Conservation (phyloP, 2,113 vertebrate genomes). For the Neogobius melanostomus region DNA sequence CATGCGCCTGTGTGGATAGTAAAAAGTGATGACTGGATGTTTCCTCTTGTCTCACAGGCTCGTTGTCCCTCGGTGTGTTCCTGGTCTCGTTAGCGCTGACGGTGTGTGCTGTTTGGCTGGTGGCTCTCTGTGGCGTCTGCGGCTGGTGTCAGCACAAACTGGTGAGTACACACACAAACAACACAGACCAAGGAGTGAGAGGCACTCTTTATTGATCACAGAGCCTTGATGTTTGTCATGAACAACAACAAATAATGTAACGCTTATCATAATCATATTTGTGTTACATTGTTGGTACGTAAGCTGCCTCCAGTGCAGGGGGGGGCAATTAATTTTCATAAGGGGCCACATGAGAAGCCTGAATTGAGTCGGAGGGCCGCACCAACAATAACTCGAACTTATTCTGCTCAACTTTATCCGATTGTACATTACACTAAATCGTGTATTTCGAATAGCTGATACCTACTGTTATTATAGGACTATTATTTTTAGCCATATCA, state of each 20-base stretch:
- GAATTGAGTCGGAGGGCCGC: no score
- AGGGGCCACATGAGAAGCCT: no score
- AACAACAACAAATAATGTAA: conserved; percentile 17
- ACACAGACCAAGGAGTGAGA: conserved; percentile 8
- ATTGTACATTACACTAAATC: no score
- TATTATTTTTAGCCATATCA: no score
- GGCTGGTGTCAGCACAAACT: conserved; percentile 98
- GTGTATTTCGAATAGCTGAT: no score
- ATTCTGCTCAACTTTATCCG: no score
- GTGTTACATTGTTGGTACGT: no score
- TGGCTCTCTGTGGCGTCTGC: conserved; percentile 96
- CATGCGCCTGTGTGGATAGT: conserved; percentile 18
- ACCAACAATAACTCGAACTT: no score
- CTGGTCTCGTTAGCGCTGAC: conserved; percentile 96
- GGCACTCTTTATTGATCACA: conserved; percentile 28
- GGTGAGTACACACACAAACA: conserved; percentile 81
- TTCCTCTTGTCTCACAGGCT: conserved; percentile 72
- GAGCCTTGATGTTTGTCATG: conserved; percentile 14
- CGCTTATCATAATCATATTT: no score
- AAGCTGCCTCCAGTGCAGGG: no score
- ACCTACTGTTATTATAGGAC: no score
- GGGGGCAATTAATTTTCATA: no score
- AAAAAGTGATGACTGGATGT: conserved; percentile 21
- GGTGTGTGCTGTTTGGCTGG: conserved; percentile 94
- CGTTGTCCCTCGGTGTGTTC: conserved; percentile 90